phyloP scores from a whole-genome alignment of 2,797 vertebrate genomes.

The Sebastes glaucus region DNA sequence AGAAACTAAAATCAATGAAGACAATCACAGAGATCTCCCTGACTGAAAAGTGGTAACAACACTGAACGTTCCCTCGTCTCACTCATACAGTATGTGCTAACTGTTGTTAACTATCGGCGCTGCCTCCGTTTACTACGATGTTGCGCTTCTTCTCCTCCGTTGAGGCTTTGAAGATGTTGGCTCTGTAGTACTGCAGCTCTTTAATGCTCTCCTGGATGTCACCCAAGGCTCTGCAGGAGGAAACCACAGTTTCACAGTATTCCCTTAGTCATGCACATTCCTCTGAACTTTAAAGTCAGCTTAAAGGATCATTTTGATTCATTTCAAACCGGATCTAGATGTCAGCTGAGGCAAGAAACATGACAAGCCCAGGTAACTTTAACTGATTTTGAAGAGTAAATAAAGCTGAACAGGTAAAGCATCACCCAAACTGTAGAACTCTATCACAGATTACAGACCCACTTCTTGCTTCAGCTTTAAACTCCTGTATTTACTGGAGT shows the following conservation, averaged over 20 bases:
- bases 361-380: neutral
- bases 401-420: too few species aligned
- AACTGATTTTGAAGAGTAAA: too few species aligned
- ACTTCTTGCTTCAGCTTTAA: neutral
- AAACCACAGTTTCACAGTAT: neutral
- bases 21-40: neutral
- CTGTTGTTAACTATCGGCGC: neutral
- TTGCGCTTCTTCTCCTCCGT: constrained; percentile 86
- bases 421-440: neutral
- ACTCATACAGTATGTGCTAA: neutral
- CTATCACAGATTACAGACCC: neutral
- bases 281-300: neutral
- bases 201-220: constrained; percentile 97
- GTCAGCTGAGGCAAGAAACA: neutral
- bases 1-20: constrained; percentile 23
- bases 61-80: neutral
- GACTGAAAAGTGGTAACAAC: neutral
- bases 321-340: neutral
- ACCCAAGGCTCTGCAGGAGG: constrained; percentile 88
- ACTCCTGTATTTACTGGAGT: neutral
- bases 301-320: neutral
- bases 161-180: constrained; percentile 88
- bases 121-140: constrained; percentile 85
- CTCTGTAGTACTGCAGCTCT: constrained; percentile 94
- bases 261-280: neutral